Base-by-base conservation (phyloP, 2,888 invertebrate genomes). In the Macrophya annulata region DNA sequence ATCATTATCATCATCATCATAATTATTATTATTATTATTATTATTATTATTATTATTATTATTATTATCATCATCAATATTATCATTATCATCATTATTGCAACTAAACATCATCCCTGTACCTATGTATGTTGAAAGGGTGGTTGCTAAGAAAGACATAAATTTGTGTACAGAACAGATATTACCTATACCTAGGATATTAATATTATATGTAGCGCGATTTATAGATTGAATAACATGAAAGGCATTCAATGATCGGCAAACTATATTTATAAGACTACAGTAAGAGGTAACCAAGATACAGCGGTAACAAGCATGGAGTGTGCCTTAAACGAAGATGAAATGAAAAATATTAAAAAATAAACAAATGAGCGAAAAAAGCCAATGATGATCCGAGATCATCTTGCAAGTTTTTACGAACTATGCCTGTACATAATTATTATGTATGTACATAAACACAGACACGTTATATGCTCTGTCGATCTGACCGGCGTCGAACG, bases 91-190 rank as follows among this genome's bases (percentile, higher is more conserved):
- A 31, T 77, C 9, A 51, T 51, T 51, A 77, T 10, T 40, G 15
- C n/a, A n/a, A 77, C 10, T 51, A 31, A n/a, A 81, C 15, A 55
- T 43, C 59, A 62, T 62, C 81, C 62, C 59, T 59, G 59, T 81
- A 40, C 40, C 12, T 40, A 62, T 40, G 59, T 40, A 62, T 40
- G 59, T 31, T n/a, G 43, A 40, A 43, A 40, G 59, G 40, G 43
- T 88, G 87, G 91, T 88, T 90, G 90, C 89, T 92, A 91, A 90
- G 89, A 92, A 91, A 91, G 91, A 92, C 91, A 92, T 93, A 93
- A 91, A 90, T 90, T 92, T 92, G 92, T 93, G 93, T 93, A 93
- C 93, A 93, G 92, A 92, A 90, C 89, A 91, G 89, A 91, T 93
- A 92, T 91, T 92, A 91, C 89, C 89, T 91, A 91, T 89, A 91